These are phyloP conservation scores for Pelvicachromis taeniatus DNA, from an alignment of 2,113 vertebrate genomes.

Conservation along the genomic window DNA sequence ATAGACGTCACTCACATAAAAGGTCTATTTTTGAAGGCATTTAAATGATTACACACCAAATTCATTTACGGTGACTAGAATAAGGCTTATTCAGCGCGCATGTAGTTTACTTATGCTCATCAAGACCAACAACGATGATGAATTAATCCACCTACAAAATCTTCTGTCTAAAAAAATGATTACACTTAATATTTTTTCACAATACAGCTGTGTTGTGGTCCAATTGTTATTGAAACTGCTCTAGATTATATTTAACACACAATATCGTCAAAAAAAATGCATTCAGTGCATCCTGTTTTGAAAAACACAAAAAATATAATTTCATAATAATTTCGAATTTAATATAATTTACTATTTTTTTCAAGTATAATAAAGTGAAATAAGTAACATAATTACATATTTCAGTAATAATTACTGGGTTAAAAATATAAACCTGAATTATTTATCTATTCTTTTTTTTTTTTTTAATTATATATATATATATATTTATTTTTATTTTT, in stretches of 20 bases:
- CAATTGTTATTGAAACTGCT: not conserved
- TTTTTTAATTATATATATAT: no score
- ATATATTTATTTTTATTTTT: no score
- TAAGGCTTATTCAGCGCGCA: fast-evolving
- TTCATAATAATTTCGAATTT: not conserved
- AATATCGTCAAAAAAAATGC: not conserved
- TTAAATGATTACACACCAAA: not conserved
- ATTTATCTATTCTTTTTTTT: no score
- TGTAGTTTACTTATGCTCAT: not conserved
- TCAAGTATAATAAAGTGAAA: not conserved
- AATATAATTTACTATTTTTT: not conserved
- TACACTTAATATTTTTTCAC: not conserved
- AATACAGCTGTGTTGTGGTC: not conserved
- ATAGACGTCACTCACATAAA: not conserved
- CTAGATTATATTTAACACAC: not conserved
- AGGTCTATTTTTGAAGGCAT: not conserved
- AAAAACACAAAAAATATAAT: not conserved
- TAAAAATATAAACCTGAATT: not conserved
- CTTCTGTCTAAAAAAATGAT: not conserved
- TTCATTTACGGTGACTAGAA: not conserved
- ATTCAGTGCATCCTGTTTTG: not conserved
- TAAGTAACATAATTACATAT: not conserved
- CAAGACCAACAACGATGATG: not conserved
- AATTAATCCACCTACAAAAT: not conserved
- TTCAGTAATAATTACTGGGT: not conserved